Evolutionary conservation across 35 echinoderm and acorn worm species (phyloP), one percentile per base, ranked within the genome.

Genomic region (Apostichopus californicus): DNA sequence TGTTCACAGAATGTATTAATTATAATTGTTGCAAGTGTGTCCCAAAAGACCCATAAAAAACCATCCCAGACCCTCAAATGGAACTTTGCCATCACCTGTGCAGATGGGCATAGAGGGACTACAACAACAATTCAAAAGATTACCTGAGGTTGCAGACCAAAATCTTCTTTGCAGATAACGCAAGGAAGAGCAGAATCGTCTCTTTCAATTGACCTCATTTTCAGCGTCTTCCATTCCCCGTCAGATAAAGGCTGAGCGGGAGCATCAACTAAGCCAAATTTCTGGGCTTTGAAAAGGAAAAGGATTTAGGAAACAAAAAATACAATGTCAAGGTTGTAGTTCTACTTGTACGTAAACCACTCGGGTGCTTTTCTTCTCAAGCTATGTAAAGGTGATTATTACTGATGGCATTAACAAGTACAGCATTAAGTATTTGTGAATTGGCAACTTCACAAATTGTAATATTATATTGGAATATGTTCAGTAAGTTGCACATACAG

Each of bases 131-230:
- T 46, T 46, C 34, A 46, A 46, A 8, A 73, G 12, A 6, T 79
- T 82, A 98, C 96, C 93, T 98, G 96, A 77, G 95, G 90, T 52
- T 95, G 89, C 25, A 95, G 55, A 57, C 96, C 96, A 95, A 98
- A 98, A 61, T 98, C 96, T 95, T 98, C 96, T 80, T 98, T 98
- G 68, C 96, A 98, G 21, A 98, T 95, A 79, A 94, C 96, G 85
- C 96, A 98, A 10, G 96, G 96, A 24, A 93, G 92, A 0, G 18
- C 79, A 8, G 96, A 98, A 61, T 98, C 96, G 70, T 98, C 96
- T 78, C 96, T 95, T n/a, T 88, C 13, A 60, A 95, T 98, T 46
- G 96, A 98, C 81, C 93, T 94, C 18, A 92, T 26, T 94, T 98
- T 98, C 78, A 94, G 86, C 0, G 92, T 63, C 55, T 78, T 81